Evolutionary conservation across 2,888 invertebrate species (phyloP).

Genomic region (Drosophila meridionalis): DNA sequence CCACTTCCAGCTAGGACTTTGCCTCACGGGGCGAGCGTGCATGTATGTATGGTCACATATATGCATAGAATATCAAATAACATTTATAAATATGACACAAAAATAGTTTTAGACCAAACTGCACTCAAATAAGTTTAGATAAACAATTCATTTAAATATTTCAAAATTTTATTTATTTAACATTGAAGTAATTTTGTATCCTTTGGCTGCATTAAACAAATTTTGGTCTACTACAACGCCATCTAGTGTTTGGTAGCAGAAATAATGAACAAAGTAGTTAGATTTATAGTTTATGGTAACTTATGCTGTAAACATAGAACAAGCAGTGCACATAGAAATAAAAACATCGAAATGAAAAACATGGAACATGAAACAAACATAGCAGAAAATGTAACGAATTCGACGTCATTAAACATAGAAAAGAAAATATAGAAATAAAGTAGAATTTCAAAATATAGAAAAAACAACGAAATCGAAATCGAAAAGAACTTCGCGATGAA

Average conservation of each 20-base stretch:
- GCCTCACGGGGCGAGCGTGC: neutral
- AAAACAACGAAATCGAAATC: neutral
- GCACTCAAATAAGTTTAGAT: no score
- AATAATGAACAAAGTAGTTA: neutral
- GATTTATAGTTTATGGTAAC: neutral
- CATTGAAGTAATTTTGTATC: neutral
- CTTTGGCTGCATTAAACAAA: neutral
- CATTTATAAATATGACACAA: no score
- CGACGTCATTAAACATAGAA: neutral
- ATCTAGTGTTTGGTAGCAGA: neutral
- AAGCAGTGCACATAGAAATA: neutral
- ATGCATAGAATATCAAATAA: neutral
- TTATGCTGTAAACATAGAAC: neutral
- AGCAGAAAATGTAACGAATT: neutral
- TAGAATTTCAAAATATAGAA: neutral
- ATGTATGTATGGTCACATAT: neutral
- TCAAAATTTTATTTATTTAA: neutral
- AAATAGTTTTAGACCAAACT: neutral
- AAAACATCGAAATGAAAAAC: neutral
- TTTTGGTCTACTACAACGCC: neutral
- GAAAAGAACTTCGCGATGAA: neutral
- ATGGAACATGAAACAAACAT: constrained; percentile 3
- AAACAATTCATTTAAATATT: no score
- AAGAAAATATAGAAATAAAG: neutral
- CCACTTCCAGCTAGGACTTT: neutral